Percentiles rank a stretch among this genome's conserved stretches.
Conservation (phyloP, 2,888 invertebrate genomes). For the Spilosoma lubricipeda region DNA sequence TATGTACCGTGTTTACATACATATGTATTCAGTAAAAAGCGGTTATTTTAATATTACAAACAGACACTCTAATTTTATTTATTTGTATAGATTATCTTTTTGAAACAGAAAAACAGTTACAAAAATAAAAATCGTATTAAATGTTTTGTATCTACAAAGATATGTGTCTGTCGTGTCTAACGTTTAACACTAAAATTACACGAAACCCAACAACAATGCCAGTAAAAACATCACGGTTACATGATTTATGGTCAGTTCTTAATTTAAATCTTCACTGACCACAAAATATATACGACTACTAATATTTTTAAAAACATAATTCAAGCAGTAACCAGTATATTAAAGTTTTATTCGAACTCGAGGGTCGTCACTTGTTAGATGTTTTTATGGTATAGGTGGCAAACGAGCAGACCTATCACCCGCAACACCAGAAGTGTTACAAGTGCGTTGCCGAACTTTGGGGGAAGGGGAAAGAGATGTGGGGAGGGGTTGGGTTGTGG, state of each 20-base stretch:
- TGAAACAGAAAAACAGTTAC: background rate
- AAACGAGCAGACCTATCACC: too few species aligned
- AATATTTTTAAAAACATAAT: background rate
- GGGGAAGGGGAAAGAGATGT: too few species aligned
- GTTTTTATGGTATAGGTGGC: too few species aligned
- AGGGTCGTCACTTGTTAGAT: too few species aligned
- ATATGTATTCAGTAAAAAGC: too few species aligned
- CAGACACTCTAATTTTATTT: too few species aligned
- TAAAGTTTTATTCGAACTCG: background rate
- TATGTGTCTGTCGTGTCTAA: background rate
- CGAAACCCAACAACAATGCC: background rate
- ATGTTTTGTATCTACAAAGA: background rate
- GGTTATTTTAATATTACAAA: too few species aligned
- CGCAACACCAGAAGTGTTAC: background rate
- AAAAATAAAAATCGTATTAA: background rate
- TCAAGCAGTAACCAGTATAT: background rate
- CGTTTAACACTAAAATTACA: conserved; percentile 4
- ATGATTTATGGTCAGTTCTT: background rate
- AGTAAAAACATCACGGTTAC: background rate
- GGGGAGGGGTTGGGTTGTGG: too few species aligned
- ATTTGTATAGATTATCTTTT: too few species aligned
- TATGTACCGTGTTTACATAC: too few species aligned
- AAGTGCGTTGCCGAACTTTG: too few species aligned
- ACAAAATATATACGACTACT: background rate
- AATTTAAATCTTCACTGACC: background rate